A percentile compares a stretch with the other conserved stretches of the same genome.
These are phyloP conservation scores for Acleris cristana DNA, from an alignment of 2,888 invertebrate genomes.

Conservation along the genomic window DNA sequence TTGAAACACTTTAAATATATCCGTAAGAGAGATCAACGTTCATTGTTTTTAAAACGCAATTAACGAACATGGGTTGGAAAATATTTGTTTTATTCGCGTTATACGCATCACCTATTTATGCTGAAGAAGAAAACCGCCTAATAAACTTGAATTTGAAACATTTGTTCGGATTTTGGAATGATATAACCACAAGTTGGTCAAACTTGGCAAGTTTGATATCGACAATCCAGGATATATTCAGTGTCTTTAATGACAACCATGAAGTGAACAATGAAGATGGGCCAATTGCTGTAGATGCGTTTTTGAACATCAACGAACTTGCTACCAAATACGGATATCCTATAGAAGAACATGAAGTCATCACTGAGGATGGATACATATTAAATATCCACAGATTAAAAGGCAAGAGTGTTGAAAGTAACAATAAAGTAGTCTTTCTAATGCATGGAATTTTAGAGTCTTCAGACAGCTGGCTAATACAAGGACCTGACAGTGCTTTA, in stretches of 20 bases:
- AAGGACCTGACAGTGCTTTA: slow-evolving; percentile 84
- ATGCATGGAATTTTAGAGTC: slow-evolving; percentile 92
- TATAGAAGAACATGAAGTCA: slow-evolving; percentile 60
- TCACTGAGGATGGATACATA: slow-evolving; percentile 65
- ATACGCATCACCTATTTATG: background rate
- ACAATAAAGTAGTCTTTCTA: slow-evolving; percentile 82
- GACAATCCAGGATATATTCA: slow-evolving; percentile 39
- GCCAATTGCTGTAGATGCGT: slow-evolving; percentile 51
- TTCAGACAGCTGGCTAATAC: slow-evolving; percentile 88
- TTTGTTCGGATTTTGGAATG: slow-evolving; percentile 25
- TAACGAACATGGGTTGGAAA: slow-evolving; percentile 20
- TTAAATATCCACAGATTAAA: slow-evolving; percentile 62
- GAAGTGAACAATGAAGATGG: slow-evolving; percentile 4
- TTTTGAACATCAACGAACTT: slow-evolving; percentile 56
- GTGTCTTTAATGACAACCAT: slow-evolving; percentile 22
- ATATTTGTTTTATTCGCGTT: slow-evolving; percentile 10
- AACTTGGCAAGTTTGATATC: slow-evolving; percentile 35
- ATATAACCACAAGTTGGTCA: slow-evolving; percentile 31
- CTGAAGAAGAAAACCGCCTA: background rate
- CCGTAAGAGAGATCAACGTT: background rate
- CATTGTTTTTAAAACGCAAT: slow-evolving; percentile 11
- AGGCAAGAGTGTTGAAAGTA: slow-evolving; percentile 37
- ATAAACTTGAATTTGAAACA: background rate
- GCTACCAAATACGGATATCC: slow-evolving; percentile 56
- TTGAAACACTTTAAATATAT: slow-evolving; percentile 29